Percentiles rank a stretch among this genome's conserved stretches.
These are phyloP conservation scores for Drosophila seguyi DNA, from an alignment of 1,140 invertebrate species.

Conservation along the genomic window DNA sequence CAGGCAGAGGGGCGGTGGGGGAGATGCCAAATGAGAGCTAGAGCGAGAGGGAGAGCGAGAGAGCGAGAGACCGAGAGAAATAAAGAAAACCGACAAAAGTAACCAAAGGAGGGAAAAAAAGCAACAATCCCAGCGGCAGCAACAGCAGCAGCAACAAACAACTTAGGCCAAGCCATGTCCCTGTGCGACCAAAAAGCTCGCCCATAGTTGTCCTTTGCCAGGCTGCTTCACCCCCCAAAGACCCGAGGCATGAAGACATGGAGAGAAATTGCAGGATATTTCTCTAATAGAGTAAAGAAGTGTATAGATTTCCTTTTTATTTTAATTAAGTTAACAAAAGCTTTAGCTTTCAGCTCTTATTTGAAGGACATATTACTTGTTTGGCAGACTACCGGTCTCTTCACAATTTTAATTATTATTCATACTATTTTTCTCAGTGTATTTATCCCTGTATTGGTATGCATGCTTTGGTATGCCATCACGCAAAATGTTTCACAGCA, in stretches of 20 bases:
- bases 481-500: constrained; percentile 71
- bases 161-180: constrained; percentile 67
- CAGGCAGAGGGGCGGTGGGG: constrained; percentile 34
- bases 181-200: constrained; percentile 62
- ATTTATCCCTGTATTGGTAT: constrained; percentile 50
- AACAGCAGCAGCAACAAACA: constrained; percentile 67
- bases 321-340: not conserved
- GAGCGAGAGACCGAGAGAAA: constrained; percentile 23
- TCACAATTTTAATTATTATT: not conserved
- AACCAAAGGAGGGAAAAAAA: constrained; percentile 61
- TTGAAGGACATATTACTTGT: not conserved
- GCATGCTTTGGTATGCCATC: constrained; percentile 71
- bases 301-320: no score
- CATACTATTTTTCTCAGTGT: not conserved
- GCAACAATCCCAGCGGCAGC: constrained; percentile 52
- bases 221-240: constrained; percentile 24
- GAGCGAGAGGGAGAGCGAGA: constrained; percentile 1
- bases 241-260: not conserved
- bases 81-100: constrained; percentile 70
- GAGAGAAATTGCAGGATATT: not conserved
- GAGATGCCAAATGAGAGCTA: not conserved
- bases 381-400: not conserved
- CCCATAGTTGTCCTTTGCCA: constrained; percentile 76
- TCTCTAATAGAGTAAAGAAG: not conserved
- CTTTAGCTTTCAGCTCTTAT: not conserved